Conservation (phyloP, 2,797 vertebrate genomes). For the Brotogeris chrysoptera region DNA sequence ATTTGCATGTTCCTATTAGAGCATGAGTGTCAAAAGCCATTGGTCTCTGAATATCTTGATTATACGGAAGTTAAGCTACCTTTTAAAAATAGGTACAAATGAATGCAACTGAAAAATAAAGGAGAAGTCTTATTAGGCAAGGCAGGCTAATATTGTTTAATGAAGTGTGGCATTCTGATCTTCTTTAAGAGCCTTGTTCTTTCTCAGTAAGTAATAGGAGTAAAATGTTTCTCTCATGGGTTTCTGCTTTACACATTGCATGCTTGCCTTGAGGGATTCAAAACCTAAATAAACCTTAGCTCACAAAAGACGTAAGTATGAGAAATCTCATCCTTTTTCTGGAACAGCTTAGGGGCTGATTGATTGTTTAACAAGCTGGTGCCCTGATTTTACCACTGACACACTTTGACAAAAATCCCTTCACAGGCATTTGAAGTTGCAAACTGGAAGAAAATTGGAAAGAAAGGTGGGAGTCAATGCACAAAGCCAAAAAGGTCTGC, state of each 20-base stretch:
- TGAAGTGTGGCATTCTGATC: constrained; percentile 26
- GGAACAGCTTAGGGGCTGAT: neutral
- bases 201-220: constrained; percentile 10
- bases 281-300: constrained; percentile 51
- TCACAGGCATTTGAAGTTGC: neutral
- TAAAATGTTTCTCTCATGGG: constrained; percentile 16
- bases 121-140: constrained; percentile 1
- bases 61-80: neutral
- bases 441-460: neutral
- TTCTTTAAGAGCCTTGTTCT: constrained; percentile 29
- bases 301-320: neutral
- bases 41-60: neutral
- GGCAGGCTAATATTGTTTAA: constrained; percentile 34
- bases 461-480: neutral
- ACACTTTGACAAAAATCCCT: neutral
- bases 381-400: constrained; percentile 36
- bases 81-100: constrained; percentile 8
- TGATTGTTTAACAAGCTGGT: constrained; percentile 52
- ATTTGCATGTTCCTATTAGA: neutral
- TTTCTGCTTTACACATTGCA: constrained; percentile 24
- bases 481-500: neutral
- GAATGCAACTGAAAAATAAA: constrained; percentile 1
- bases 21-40: neutral
- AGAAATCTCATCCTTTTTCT: constrained; percentile 35
- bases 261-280: constrained; percentile 10